Evolutionary conservation across 2,888 invertebrate genomes (phyloP).

Genomic region (Stomorhina lunata): DNA sequence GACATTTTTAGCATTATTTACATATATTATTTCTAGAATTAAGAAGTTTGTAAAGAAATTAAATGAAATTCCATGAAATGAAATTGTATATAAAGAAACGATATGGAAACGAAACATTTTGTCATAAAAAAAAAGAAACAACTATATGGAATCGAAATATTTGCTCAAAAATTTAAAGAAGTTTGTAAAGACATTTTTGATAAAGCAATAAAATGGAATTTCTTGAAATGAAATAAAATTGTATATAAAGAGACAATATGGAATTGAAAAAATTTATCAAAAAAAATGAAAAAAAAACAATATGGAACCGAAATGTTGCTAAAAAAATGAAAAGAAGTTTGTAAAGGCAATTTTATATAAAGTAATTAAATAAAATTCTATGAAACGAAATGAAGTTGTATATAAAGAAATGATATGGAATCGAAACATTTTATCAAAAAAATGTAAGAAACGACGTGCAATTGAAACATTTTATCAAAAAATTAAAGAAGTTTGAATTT

Average conservation of each 20-base stretch:
- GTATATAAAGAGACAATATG: neutral
- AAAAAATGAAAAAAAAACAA: neutral
- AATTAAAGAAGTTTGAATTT: too few relatives aligned
- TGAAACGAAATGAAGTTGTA: neutral
- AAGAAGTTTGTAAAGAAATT: neutral
- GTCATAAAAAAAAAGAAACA: too few relatives aligned
- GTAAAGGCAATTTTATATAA: neutral
- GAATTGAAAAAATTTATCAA: neutral
- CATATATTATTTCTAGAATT: too few relatives aligned
- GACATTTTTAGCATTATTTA: too few relatives aligned
- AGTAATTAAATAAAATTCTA: neutral
- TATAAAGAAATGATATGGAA: neutral
- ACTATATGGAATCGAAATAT: too few relatives aligned
- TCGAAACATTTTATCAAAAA: neutral
- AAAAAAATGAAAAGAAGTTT: too few relatives aligned
- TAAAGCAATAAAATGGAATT: too few relatives aligned
- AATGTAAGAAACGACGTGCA: neutral
- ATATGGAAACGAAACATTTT: conserved; percentile 33
- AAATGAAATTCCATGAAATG: neutral
- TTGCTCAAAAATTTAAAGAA: too few relatives aligned
- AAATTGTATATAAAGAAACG: neutral
- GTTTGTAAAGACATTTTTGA: too few relatives aligned
- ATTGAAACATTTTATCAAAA: neutral
- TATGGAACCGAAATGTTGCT: neutral
- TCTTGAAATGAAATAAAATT: neutral